Evolutionary conservation across 2,888 invertebrate genomes (phyloP).

Genomic region (Callosobruchus maculatus): DNA sequence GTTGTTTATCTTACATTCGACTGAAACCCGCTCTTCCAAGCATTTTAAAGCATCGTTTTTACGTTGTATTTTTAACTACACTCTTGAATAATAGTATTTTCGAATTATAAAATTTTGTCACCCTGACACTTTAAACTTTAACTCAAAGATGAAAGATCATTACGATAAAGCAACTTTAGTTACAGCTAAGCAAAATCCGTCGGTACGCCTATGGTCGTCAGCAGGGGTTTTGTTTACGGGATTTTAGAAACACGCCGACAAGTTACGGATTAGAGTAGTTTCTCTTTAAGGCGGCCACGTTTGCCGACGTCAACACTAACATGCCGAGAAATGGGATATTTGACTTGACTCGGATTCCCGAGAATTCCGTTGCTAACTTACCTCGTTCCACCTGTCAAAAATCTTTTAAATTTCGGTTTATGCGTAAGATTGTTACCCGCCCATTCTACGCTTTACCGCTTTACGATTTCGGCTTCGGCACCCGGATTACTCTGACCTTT

Average conservation of each 20-base stretch:
- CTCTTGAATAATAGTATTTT: too few species aligned
- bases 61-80: too few species aligned
- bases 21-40: too few species aligned
- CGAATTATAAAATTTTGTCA: too few species aligned
- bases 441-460: not conserved
- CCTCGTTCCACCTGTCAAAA: not conserved
- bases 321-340: not conserved
- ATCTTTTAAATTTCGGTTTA: not conserved
- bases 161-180: too few species aligned
- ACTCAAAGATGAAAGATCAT: too few species aligned
- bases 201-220: not conserved
- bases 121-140: too few species aligned
- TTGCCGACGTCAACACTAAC: not conserved
- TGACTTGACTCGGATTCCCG: not conserved
- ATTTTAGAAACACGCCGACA: not conserved
- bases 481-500: not conserved
- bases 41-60: too few species aligned
- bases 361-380: not conserved
- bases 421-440: not conserved
- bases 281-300: not conserved
- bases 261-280: not conserved
- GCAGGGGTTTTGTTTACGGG: not conserved
- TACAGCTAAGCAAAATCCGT: not conserved
- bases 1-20: too few species aligned
- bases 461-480: not conserved